These are phyloP conservation scores for Myanophis thanlyinensis DNA, from an alignment of 2,113 vertebrate species.

Conservation along the genomic window DNA sequence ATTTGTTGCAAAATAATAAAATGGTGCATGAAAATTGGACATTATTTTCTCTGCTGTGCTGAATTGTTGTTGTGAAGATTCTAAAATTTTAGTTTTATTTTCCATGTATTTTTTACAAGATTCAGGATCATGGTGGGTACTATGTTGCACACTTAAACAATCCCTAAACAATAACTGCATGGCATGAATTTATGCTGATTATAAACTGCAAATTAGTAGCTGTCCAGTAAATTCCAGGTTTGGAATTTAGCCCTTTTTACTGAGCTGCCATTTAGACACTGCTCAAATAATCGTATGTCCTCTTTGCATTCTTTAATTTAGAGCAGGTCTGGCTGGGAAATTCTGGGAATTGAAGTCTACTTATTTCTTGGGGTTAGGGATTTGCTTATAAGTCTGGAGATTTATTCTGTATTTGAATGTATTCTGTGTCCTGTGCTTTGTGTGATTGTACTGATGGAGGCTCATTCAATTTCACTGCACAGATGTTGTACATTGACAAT, in stretches of 20 bases:
- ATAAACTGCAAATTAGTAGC: neutral
- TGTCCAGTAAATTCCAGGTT: neutral
- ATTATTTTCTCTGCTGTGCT: neutral
- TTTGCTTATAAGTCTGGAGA: too few species aligned
- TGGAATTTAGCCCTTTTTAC: neutral
- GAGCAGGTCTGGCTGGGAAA: neutral
- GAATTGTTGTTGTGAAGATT: neutral
- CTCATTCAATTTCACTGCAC: too few species aligned
- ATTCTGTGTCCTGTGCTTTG: too few species aligned
- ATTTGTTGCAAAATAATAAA: neutral
- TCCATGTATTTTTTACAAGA: neutral
- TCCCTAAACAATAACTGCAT: neutral
- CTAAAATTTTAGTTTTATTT: neutral
- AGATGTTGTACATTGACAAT: too few species aligned
- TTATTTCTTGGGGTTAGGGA: too few species aligned
- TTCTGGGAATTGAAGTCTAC: neutral
- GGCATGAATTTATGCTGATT: neutral
- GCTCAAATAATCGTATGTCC: neutral
- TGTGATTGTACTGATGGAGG: too few species aligned
- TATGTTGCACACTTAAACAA: neutral
- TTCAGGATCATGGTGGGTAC: neutral
- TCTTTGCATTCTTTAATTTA: neutral
- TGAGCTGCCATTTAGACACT: neutral
- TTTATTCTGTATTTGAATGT: too few species aligned
- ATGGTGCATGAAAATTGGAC: neutral